These are phyloP conservation scores for Monarcha castaneiventris DNA, from an alignment of 2,113 vertebrate genomes.

Conservation along the genomic window DNA sequence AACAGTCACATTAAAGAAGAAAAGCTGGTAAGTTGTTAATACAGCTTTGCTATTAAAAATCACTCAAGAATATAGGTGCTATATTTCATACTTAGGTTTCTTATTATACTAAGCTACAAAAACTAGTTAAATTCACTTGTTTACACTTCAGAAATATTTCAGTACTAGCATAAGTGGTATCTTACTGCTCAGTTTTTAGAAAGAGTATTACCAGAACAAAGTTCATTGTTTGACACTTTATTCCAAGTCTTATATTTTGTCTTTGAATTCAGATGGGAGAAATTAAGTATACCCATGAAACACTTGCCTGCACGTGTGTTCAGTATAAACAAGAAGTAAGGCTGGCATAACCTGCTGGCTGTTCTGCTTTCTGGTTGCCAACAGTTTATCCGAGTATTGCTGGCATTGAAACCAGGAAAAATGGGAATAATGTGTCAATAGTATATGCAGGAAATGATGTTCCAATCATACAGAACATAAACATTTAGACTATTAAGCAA, in stretches of 20 bases:
- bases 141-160: background rate
- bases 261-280: background rate
- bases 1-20: slow-evolving; percentile 75
- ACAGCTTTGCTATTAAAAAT: background rate
- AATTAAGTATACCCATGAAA: background rate
- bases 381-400: background rate
- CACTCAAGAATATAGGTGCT: background rate
- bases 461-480: background rate
- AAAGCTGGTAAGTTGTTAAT: slow-evolving; percentile 80
- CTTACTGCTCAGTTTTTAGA: background rate
- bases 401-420: background rate
- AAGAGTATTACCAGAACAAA: background rate
- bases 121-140: background rate
- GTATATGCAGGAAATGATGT: background rate
- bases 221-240: background rate
- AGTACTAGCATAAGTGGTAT: background rate
- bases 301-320: background rate
- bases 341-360: background rate
- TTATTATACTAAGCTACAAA: background rate
- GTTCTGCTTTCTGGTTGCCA: background rate
- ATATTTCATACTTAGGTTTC: background rate
- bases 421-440: background rate
- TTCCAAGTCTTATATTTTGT: background rate
- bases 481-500: background rate
- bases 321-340: background rate